phyloP scores from a whole-genome alignment of 2,797 vertebrate species.

The Neosilurus hyrtlii region DNA sequence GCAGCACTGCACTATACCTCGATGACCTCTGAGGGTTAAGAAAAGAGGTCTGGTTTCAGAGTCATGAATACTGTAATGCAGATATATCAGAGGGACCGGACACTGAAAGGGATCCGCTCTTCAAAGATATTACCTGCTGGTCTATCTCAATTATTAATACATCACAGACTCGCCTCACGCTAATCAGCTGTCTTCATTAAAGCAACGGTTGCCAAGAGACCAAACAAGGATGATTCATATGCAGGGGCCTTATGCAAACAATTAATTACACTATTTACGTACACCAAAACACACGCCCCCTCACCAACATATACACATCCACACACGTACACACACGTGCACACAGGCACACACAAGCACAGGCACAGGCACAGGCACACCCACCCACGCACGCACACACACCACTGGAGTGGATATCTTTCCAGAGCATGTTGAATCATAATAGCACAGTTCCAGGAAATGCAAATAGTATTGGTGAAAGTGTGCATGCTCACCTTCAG shows the following conservation, averaged over 20 bases:
- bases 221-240: constrained; percentile 58
- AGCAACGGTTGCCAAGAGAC: constrained; percentile 70
- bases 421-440: not conserved
- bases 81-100: constrained; percentile 18
- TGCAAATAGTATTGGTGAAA: constrained; percentile 23
- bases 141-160: constrained; percentile 72
- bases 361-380: not conserved
- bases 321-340: not conserved
- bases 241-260: constrained; percentile 40
- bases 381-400: not conserved
- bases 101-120: constrained; percentile 61
- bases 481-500: constrained; percentile 69
- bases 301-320: constrained; percentile 14
- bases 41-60: constrained; percentile 1
- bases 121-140: constrained; percentile 62
- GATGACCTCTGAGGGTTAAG: constrained; percentile 7
- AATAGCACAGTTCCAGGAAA: constrained; percentile 14
- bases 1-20: constrained; percentile 26
- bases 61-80: constrained; percentile 36
- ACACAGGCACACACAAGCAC: too few relatives aligned
- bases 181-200: constrained; percentile 63
- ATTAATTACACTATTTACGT: constrained; percentile 13
- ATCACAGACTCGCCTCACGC: constrained; percentile 60
- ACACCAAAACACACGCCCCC: constrained; percentile 36
- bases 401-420: constrained; percentile 2